phyloP scores from a whole-genome alignment of 64 coral and sea anemone species.

The Montipora efflorescens region DNA sequence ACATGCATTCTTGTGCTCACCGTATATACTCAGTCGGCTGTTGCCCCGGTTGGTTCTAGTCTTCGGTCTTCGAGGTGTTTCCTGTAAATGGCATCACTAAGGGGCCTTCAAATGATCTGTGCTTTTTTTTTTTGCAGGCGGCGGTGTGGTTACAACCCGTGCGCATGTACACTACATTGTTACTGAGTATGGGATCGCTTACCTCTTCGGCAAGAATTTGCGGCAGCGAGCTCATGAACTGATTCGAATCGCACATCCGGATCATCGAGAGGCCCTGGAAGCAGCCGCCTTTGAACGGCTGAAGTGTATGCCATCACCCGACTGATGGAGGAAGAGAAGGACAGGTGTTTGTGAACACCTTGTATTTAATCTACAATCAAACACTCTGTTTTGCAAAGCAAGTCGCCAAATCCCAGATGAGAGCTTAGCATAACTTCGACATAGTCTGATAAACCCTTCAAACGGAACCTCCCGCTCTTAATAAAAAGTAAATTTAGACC shows the following conservation, averaged over 20 bases:
- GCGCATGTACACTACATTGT: slow-evolving; percentile 97
- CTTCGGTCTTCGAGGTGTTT: too few species aligned
- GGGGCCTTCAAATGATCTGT: neutral
- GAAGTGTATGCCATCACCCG: slow-evolving; percentile 96
- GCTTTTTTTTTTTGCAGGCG: slow-evolving; percentile 45
- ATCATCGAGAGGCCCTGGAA: slow-evolving; percentile 88
- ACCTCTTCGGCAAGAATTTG: slow-evolving; percentile 94
- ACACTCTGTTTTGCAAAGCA: too few species aligned
- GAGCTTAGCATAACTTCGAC: too few species aligned
- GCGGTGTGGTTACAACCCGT: slow-evolving; percentile 93
- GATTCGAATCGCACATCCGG: slow-evolving; percentile 90
- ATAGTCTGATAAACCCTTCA: too few species aligned
- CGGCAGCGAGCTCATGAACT: slow-evolving; percentile 91
- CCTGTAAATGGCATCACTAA: neutral
- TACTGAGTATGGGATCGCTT: slow-evolving; percentile 92
- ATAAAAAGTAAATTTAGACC: too few species aligned
- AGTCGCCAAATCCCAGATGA: too few species aligned
- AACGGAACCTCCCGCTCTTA: too few species aligned
- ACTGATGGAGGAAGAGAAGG: neutral
- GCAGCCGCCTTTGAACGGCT: slow-evolving; percentile 91
- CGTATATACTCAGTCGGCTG: too few species aligned
- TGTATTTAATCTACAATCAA: too few species aligned
- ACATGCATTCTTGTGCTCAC: too few species aligned
- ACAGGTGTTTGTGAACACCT: too few species aligned
- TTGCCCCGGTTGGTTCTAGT: too few species aligned